Conservation (phyloP, 2,888 invertebrate genomes). For the Drosophila colorata region DNA sequence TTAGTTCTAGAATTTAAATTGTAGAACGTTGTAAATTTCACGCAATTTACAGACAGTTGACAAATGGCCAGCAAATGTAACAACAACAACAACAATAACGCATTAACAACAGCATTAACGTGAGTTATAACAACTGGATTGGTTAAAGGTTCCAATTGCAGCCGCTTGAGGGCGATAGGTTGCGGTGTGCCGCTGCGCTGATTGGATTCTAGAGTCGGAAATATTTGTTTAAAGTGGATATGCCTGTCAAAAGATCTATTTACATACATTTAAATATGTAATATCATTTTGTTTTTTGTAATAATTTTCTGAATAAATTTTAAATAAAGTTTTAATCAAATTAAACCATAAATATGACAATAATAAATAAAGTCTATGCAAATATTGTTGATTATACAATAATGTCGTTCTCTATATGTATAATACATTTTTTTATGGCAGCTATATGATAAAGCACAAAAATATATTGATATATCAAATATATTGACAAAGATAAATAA, state of each 20-base stretch:
- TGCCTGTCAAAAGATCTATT: background rate
- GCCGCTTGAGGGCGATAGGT: conserved; percentile 20
- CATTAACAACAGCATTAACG: conserved; percentile 12
- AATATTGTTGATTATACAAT: too few species aligned
- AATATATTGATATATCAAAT: too few species aligned
- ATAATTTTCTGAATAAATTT: background rate
- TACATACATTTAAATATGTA: too few species aligned
- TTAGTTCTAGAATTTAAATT: conserved; percentile 66
- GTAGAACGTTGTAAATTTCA: conserved; percentile 62
- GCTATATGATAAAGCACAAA: too few species aligned
- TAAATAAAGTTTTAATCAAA: too few species aligned
- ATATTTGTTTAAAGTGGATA: background rate
- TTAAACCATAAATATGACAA: too few species aligned
- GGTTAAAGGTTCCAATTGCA: conserved; percentile 16
- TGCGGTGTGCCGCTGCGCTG: background rate
- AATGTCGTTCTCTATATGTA: too few species aligned
- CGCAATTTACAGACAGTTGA: conserved; percentile 54
- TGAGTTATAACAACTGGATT: conserved; percentile 28
- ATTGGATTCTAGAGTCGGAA: background rate
- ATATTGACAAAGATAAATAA: too few species aligned
- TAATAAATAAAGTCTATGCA: too few species aligned
- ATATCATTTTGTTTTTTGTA: background rate
- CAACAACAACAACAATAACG: conserved; percentile 15
- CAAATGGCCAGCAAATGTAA: conserved; percentile 45
- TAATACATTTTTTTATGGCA: too few species aligned